These are phyloP conservation scores for Mus spretus DNA, from an alignment of 2,797 vertebrate species.

Conservation along the genomic window DNA sequence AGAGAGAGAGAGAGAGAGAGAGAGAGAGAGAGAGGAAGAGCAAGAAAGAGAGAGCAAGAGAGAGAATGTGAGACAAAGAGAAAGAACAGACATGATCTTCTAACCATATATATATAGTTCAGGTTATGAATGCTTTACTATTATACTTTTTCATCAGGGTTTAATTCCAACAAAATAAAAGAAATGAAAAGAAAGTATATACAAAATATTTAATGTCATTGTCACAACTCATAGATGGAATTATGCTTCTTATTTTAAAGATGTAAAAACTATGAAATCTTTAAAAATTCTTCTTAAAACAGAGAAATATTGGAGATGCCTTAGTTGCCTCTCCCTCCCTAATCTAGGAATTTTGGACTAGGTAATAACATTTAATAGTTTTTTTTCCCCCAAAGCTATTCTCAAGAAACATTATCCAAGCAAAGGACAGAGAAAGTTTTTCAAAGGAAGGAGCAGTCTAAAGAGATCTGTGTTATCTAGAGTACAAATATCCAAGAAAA, in stretches of 20 bases:
- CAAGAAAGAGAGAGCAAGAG: too few relatives aligned
- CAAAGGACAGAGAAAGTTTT: background rate
- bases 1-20: too few relatives aligned
- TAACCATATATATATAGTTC: background rate
- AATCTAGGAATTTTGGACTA: background rate
- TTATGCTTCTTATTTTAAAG: background rate
- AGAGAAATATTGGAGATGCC: background rate
- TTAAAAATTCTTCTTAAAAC: slow-evolving; percentile 1
- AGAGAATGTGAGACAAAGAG: too few relatives aligned
- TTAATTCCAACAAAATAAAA: too few relatives aligned
- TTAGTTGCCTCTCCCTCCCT: background rate
- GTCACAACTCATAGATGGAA: background rate
- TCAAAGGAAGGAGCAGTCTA: background rate
- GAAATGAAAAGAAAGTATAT: background rate
- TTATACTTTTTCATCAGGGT: background rate
- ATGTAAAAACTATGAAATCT: background rate
- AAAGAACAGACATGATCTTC: background rate
- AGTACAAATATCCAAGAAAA: background rate
- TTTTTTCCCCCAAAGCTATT: background rate
- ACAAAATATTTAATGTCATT: background rate
- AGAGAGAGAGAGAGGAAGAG: too few relatives aligned
- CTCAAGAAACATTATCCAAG: background rate
- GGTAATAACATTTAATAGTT: background rate
- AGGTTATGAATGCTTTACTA: background rate
- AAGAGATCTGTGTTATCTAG: background rate